Evolutionary conservation across 1,140 invertebrate species (phyloP), one percentile per base, ranked within the genome.

Genomic region (Pogonomyrmex californicus): DNA sequence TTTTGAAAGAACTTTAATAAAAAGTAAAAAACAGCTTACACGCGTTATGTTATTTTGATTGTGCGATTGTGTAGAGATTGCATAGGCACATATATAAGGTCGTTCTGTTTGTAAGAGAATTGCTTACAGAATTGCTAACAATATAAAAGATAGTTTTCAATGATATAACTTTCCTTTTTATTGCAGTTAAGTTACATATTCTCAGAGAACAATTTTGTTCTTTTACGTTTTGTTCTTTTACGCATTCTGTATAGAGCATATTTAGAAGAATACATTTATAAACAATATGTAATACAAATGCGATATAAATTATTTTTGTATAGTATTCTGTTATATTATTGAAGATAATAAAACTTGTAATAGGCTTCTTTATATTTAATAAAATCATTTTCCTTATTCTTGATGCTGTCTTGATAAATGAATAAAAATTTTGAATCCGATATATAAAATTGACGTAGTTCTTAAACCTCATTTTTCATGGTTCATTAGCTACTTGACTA

Each of bases 1-100:
- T 47, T 23, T 62, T 68, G 0, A 44, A 63, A 47, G n/a, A 63
- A n/a, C 17, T 44, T 4, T 60, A 5, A 33, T 60, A 30, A 4
- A 77, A 77, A 44, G 30, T 1, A 5, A 47, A 44, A 7, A 77
- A 77, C 14, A 58, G 73, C 17, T 73, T 73, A 14, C 14, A 17
- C 4, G 36, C 14, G n/a, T 12, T 65, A 6, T 23, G 33, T 17
- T 49, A 23, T 78, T 65, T 14, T 47, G 17, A 36, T 51, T n/a
- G 23, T 47, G 12, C 17, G 33, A n/a, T n/a, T n/a, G n/a, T 4
- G 36, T 44, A n/a, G 44, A 65, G 7, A 78, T 51, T 51, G 44
- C 17, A 4, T 49, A 51, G 17, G 47, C n/a, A 65, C 9, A 65
- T 49, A 65, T 49, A 49, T 78, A 49, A 65, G 12, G 6, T 36